Evolutionary conservation across 1,140 invertebrate genomes (phyloP), one percentile per base, ranked within the genome.

Genomic region (Linepithema humile): DNA sequence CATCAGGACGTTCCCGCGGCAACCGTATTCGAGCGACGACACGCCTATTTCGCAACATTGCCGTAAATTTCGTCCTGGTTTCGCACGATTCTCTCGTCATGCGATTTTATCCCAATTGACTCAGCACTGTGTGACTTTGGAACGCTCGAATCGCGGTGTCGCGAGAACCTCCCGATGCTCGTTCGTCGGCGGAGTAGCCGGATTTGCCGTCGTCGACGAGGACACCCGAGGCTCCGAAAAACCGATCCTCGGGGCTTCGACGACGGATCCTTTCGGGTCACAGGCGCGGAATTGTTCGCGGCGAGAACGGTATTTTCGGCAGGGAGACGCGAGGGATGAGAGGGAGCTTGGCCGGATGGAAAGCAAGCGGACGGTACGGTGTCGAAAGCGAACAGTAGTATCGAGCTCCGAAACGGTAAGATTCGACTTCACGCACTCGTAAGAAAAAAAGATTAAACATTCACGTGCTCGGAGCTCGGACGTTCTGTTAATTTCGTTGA

Each of bases 271-370:
- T 78, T 65, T 17, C 23, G 62, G 12, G 6, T 29, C n/a, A n/a
- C n/a, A n/a, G 53, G 62, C 74, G 74, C 60, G 60, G 60, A 38
- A 67, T 77, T 78, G 62, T 55, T 78, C 32, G 60, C 74, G 45
- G 74, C 29, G 75, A 69, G 15, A 69, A 69, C 23, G 75, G 26
- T 69, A 69, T 80, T 69, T 48, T 69, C 35, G 62, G 45, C 32
- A 55, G 75, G 48, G 53, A 17, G 38, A 32, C 23, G 26, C 35
- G 74, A 78, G 64, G 59, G 75, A 80, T 70, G 75, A 70, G 64
- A 70, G 48, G 45, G 64, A 17, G 32, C 75, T 80, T 50, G 75
- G 45, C 48, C 48, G 48, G 75, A 78, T 67, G 60, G 43, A 20
- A 53, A 53, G 43, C 40, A n/a, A 65, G 15, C 43, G 59, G 55